These are phyloP conservation scores for Zoroaster sp. DNA, from an alignment of 53 echinoderm and acorn worm species.

Conservation along the genomic window DNA sequence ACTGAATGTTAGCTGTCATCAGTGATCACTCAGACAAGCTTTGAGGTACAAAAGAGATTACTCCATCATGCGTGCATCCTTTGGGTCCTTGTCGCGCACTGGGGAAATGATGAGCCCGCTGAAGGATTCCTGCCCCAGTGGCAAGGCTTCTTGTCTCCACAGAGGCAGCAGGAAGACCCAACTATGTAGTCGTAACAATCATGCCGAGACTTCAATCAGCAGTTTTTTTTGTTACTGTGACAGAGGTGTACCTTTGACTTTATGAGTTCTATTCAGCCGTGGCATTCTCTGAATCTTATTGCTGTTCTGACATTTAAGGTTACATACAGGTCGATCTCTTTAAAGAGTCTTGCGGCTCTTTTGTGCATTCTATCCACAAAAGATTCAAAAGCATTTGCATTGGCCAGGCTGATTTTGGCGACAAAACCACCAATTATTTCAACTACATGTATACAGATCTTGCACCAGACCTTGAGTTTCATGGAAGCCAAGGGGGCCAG, in stretches of 20 bases:
- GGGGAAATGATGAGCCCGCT: conserved; percentile 32
- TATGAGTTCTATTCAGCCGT: neutral
- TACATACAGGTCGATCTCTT: neutral
- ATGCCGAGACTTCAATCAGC: conserved; percentile 13
- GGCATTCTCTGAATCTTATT: neutral
- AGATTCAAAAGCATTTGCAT: too few relatives aligned
- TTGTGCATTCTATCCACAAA: too few relatives aligned
- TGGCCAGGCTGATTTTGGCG: too few relatives aligned
- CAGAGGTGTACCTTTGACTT: conserved; percentile 6
- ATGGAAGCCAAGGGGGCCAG: too few relatives aligned
- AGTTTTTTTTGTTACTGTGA: neutral
- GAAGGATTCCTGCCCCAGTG: conserved; percentile 50
- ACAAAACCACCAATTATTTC: too few relatives aligned
- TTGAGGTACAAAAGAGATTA: conserved; percentile 23
- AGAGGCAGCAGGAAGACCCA: neutral
- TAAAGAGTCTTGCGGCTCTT: too few relatives aligned
- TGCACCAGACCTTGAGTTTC: too few relatives aligned
- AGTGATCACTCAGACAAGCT: conserved; percentile 39
- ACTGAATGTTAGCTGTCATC: conserved; percentile 19
- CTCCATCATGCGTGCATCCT: conserved; percentile 56
- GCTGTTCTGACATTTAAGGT: neutral
- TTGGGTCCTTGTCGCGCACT: conserved; percentile 26
- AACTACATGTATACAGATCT: too few relatives aligned
- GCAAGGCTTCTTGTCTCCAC: conserved; percentile 42
- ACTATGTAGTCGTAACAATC: neutral